These are phyloP conservation scores for Lagopus leucura DNA, from an alignment of 2,113 vertebrate genomes.

Conservation along the genomic window DNA sequence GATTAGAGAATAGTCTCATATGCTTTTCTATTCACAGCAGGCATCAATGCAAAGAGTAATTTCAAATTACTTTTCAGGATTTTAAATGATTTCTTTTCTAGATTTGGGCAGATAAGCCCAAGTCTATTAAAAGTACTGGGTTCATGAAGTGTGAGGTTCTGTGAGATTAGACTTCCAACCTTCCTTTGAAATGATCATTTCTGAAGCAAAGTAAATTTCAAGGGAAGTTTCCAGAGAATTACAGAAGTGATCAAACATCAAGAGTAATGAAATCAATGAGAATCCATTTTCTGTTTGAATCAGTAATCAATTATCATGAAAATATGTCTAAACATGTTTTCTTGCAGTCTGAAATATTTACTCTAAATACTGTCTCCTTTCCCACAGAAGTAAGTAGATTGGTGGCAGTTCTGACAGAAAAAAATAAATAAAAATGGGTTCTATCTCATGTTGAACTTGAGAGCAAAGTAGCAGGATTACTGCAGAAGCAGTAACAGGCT, in stretches of 20 bases:
- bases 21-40: conserved; percentile 18
- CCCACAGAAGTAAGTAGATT: neutral
- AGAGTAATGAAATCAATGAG: neutral
- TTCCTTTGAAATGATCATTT: conserved; percentile 14
- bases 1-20: conserved; percentile 24
- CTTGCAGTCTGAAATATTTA: neutral
- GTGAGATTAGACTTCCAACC: conserved; percentile 7
- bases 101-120: neutral
- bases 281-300: conserved; percentile 17
- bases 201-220: conserved; percentile 9
- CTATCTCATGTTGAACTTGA: neutral
- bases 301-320: conserved; percentile 8
- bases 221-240: conserved; percentile 2
- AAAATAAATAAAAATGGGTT: neutral
- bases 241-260: neutral
- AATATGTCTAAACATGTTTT: neutral
- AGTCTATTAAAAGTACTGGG: neutral
- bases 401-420: neutral
- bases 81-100: conserved; percentile 18
- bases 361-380: neutral
- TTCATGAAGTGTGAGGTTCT: neutral
- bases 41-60: conserved; percentile 29
- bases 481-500: neutral
- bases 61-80: conserved; percentile 13
- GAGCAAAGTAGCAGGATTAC: neutral